Percentiles rank a stretch among this genome's conserved stretches.
phyloP scores from a whole-genome alignment of 2,888 invertebrate genomes.

The Miltochrista miniata region DNA sequence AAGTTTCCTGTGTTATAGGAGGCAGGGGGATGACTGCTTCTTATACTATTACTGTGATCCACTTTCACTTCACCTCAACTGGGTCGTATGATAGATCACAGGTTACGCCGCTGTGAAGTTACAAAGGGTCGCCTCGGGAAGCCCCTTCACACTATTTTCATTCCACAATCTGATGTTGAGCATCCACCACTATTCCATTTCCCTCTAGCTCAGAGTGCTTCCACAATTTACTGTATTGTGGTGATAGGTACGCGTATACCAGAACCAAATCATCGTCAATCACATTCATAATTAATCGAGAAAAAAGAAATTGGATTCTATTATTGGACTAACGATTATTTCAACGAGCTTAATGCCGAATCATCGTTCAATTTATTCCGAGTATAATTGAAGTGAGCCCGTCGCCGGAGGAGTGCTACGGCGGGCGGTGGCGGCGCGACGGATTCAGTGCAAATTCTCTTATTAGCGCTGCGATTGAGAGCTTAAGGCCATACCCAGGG shows the following conservation, averaged over 20 bases:
- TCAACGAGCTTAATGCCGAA: slow-evolving; percentile 52
- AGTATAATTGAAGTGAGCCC: slow-evolving; percentile 60
- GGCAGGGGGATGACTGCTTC: no score
- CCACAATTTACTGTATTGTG: no score
- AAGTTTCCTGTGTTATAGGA: no score
- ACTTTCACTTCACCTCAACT: no score
- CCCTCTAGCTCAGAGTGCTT: slow-evolving; percentile 8
- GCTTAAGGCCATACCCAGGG: no score
- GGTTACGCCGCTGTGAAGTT: no score
- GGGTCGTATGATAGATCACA: no score
- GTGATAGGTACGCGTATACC: slow-evolving; percentile 42
- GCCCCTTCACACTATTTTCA: no score
- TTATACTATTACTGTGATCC: no score
- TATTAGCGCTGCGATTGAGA: slow-evolving; percentile 8
- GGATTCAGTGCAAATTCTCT: slow-evolving; percentile 13
- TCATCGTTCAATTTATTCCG: slow-evolving; percentile 66
- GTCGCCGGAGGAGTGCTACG: no score
- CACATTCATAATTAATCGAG: slow-evolving; percentile 62
- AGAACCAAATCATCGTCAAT: slow-evolving; percentile 49
- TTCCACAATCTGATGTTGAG: no score
- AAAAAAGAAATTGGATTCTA: slow-evolving; percentile 65
- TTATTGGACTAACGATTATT: slow-evolving; percentile 66
- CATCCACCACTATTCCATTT: background rate
- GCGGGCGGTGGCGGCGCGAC: slow-evolving; percentile 1
- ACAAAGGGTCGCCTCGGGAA: no score